Evolutionary conservation across 2,797 vertebrate genomes (phyloP).

Genomic region (Acipenser ruthenus): DNA sequence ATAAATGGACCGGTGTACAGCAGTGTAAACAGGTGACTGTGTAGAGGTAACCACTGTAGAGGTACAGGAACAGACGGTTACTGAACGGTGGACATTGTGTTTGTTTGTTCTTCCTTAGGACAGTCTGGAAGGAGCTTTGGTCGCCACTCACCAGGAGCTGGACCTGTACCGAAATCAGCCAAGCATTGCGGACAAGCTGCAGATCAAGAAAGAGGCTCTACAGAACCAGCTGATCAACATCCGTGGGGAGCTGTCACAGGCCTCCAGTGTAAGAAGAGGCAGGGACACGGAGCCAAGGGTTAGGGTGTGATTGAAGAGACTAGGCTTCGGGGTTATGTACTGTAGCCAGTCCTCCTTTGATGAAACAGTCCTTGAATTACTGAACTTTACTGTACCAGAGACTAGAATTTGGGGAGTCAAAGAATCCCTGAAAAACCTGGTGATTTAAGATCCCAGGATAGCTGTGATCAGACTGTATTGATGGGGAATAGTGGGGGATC

Average conservation of each 20-base stretch:
- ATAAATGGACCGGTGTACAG: no score
- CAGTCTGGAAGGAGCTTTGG: constrained; percentile 81
- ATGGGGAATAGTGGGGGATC: no score
- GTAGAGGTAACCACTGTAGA: no score
- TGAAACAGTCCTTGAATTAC: no score
- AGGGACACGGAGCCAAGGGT: neutral
- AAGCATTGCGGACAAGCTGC: constrained; percentile 71
- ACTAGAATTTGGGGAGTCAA: no score
- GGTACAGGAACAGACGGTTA: neutral
- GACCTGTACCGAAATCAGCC: constrained; percentile 82
- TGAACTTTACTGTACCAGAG: no score
- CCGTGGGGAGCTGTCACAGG: constrained; percentile 87
- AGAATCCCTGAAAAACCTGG: no score
- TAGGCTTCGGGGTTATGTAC: neutral
- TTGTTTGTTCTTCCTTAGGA: constrained; percentile 56
- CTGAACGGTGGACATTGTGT: no score
- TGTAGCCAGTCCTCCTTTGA: no score
- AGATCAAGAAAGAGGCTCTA: constrained; percentile 83
- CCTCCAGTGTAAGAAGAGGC: constrained; percentile 72
- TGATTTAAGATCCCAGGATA: no score
- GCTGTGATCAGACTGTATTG: no score
- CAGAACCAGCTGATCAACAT: constrained; percentile 94
- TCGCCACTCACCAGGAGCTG: constrained; percentile 89
- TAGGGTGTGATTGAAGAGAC: neutral
- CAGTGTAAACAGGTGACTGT: no score